Evolutionary conservation across 2,113 vertebrate species (phyloP).

Genomic region (Bothrops jararaca): DNA sequence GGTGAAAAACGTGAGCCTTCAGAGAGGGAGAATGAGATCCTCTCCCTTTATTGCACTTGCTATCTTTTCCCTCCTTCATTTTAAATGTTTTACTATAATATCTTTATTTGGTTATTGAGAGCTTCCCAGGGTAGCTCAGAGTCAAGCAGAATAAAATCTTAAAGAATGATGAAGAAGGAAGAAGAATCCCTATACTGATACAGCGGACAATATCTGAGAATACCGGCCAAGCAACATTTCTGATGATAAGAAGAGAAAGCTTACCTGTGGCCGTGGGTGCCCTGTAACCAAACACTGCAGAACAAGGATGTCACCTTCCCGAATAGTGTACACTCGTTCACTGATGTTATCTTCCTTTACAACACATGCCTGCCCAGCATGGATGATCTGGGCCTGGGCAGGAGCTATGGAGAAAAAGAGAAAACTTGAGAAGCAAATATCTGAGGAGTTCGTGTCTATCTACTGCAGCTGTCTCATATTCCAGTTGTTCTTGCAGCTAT

Average conservation of each 20-base stretch:
- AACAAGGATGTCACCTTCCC: constrained; percentile 88
- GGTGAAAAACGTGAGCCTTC: neutral
- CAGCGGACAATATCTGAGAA: neutral
- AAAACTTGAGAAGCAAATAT: neutral
- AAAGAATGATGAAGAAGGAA: neutral
- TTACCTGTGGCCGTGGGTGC: constrained; percentile 94
- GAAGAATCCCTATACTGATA: neutral
- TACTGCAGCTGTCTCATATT: neutral
- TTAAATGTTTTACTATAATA: neutral
- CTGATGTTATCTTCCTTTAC: constrained; percentile 98
- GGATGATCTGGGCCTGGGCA: constrained; percentile 94
- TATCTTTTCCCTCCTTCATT: neutral
- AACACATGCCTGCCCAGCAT: constrained; percentile 93
- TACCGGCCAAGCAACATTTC: neutral
- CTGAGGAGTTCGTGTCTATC: neutral
- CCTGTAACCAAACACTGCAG: constrained; percentile 95
- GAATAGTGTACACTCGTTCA: constrained; percentile 96
- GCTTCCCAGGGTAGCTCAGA: neutral
- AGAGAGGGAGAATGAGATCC: neutral
- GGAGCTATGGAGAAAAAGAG: constrained; percentile 75
- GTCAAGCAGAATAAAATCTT: neutral
- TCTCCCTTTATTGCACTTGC: neutral
- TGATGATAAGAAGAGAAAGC: neutral
- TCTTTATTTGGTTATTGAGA: neutral
- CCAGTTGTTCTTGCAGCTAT: neutral